phyloP scores from a whole-genome alignment of 92 coral and sea anemone genomes.

The Chrysogorgia sp. region DNA sequence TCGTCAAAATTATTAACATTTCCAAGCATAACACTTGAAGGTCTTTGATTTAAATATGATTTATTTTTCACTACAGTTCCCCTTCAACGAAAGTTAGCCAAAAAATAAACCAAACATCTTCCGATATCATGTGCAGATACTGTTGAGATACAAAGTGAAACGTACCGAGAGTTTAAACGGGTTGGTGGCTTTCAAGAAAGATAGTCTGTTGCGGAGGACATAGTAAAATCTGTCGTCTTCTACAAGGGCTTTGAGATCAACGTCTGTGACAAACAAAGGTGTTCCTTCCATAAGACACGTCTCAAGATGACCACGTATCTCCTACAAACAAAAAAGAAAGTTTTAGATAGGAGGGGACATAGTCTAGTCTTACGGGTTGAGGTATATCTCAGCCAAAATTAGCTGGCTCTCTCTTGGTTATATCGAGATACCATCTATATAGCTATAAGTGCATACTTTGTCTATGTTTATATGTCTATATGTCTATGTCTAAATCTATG shows the following conservation, averaged over 20 bases:
- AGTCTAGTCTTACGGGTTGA: not conserved
- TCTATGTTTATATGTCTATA: too few species aligned
- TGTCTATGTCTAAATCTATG: too few species aligned
- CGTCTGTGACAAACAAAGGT: slow-evolving; percentile 83
- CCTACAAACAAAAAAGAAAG: slow-evolving; percentile 51
- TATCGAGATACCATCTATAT: not conserved
- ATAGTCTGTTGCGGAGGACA: slow-evolving; percentile 73
- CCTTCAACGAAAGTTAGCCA: not conserved
- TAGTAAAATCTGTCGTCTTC: slow-evolving; percentile 78
- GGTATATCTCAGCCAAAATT: not conserved
- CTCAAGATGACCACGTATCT: slow-evolving; percentile 97
- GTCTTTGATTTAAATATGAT: too few species aligned
- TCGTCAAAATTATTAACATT: too few species aligned
- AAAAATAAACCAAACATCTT: not conserved
- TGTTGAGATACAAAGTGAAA: not conserved
- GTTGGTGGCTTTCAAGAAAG: slow-evolving; percentile 75
- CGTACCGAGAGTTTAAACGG: slow-evolving; percentile 94
- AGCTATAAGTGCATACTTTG: too few species aligned
- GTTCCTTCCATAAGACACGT: slow-evolving; percentile 97
- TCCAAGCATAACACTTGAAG: too few species aligned
- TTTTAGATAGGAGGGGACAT: not conserved
- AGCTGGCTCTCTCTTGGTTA: not conserved
- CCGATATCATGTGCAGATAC: not conserved
- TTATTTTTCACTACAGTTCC: too few species aligned
- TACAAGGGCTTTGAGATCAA: slow-evolving; percentile 78